A percentile compares a stretch with the other conserved stretches of the same genome.
phyloP scores from a whole-genome alignment of 2,113 vertebrate genomes.

The Eudyptes chrysolophus region DNA sequence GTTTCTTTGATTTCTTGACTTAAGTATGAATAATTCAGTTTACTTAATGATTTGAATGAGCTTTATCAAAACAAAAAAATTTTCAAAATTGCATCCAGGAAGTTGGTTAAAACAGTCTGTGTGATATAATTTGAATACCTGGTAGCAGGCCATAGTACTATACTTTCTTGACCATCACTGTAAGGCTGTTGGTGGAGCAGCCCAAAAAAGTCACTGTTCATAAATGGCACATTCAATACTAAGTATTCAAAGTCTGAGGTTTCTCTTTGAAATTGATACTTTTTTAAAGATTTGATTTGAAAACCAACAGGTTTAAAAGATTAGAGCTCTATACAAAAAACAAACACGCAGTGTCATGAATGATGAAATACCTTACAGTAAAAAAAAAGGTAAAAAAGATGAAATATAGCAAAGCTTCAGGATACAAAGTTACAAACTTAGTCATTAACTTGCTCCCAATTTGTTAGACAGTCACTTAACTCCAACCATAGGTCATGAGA shows the following conservation, averaged over 20 bases:
- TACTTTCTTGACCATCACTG: not conserved
- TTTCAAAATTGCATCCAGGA: not conserved
- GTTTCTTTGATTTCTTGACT: not conserved
- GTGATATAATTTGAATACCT: not conserved
- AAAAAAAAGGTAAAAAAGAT: not conserved
- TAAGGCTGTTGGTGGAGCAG: not conserved
- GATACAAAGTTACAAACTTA: not conserved
- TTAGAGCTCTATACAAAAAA: not conserved
- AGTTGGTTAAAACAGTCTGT: not conserved
- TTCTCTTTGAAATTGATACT: not conserved
- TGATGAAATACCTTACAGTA: not conserved
- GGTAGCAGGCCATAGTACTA: fast-evolving
- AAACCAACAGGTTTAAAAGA: not conserved
- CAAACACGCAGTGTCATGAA: not conserved
- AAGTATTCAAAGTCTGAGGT: not conserved
- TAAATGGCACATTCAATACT: not conserved
- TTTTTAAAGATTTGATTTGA: not conserved
- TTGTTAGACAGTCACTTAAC: not conserved
- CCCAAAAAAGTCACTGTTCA: not conserved
- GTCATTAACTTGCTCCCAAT: not conserved
- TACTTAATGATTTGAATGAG: not conserved
- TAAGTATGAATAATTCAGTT: not conserved
- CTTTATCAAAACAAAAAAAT: not conserved
- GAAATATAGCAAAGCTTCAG: not conserved
- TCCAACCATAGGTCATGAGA: not conserved